Conservation (phyloP, 2,888 invertebrate genomes). For the Andrena camellia region DNA sequence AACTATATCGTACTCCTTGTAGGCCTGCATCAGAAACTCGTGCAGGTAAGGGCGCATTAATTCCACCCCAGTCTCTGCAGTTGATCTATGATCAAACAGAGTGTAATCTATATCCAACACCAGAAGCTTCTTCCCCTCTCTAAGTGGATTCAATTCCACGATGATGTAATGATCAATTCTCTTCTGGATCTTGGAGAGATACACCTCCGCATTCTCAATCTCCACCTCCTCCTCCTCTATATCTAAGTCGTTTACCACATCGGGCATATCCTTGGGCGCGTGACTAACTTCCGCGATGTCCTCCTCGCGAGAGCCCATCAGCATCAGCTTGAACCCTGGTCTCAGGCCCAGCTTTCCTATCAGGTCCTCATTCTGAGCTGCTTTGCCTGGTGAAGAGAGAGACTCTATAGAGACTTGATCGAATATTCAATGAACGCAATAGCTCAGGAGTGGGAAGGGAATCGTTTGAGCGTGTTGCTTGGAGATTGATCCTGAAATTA, state of each 20-base stretch:
- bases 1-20: slow-evolving; percentile 97
- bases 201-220: slow-evolving; percentile 89
- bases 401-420: slow-evolving; percentile 56
- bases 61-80: slow-evolving; percentile 94
- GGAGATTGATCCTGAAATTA: neutral
- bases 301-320: slow-evolving; percentile 98
- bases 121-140: slow-evolving; percentile 94
- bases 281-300: slow-evolving; percentile 94
- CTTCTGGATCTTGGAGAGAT: slow-evolving; percentile 93
- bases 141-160: slow-evolving; percentile 92
- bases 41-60: slow-evolving; percentile 98
- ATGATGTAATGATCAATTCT: slow-evolving; percentile 94
- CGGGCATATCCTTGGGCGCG: slow-evolving; percentile 92
- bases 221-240: slow-evolving; percentile 94
- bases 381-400: slow-evolving; percentile 89
- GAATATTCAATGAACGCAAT: slow-evolving; percentile 9
- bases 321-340: slow-evolving; percentile 96
- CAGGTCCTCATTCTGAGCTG: slow-evolving; percentile 92
- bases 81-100: slow-evolving; percentile 97
- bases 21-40: slow-evolving; percentile 95
- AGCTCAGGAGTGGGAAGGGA: neutral
- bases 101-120: slow-evolving; percentile 99
- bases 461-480: neutral
- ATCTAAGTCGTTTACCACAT: slow-evolving; percentile 96
- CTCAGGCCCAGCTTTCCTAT: slow-evolving; percentile 93